Evolutionary conservation across 1,140 invertebrate species (phyloP).

Genomic region (Drosophila arizonae): DNA sequence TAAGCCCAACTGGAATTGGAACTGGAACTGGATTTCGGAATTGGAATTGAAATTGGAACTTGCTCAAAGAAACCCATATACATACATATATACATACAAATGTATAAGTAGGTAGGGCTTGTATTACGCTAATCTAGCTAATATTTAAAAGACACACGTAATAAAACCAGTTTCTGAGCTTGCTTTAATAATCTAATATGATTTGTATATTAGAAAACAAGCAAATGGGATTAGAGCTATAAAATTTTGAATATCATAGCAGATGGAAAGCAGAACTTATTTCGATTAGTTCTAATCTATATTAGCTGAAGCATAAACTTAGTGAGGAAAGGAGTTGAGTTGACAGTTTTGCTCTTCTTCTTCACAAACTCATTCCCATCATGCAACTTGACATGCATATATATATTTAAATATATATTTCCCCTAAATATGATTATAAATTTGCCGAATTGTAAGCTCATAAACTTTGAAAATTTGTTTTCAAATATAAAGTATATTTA

Average conservation of each 20-base stretch:
- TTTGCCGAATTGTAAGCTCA: too few species aligned
- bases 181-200: conserved; percentile 5
- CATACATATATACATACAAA: not conserved
- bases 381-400: too few species aligned
- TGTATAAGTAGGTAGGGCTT: conserved; percentile 6
- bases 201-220: not conserved
- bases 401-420: too few species aligned
- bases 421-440: too few species aligned
- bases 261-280: too few species aligned
- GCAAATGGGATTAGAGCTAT: not conserved
- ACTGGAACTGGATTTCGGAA: conserved; percentile 22
- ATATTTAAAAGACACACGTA: not conserved
- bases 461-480: too few species aligned
- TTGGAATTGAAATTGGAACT: conserved; percentile 15
- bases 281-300: too few species aligned
- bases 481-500: too few species aligned
- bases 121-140: conserved; percentile 25
- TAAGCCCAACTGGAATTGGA: not conserved
- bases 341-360: too few species aligned
- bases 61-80: not conserved
- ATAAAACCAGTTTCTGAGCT: conserved; percentile 9
- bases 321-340: not conserved
- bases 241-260: too few species aligned
- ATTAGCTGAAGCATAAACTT: not conserved
- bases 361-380: too few species aligned